phyloP scores from a whole-genome alignment of 2,888 invertebrate species.

The Diaperis boleti region DNA sequence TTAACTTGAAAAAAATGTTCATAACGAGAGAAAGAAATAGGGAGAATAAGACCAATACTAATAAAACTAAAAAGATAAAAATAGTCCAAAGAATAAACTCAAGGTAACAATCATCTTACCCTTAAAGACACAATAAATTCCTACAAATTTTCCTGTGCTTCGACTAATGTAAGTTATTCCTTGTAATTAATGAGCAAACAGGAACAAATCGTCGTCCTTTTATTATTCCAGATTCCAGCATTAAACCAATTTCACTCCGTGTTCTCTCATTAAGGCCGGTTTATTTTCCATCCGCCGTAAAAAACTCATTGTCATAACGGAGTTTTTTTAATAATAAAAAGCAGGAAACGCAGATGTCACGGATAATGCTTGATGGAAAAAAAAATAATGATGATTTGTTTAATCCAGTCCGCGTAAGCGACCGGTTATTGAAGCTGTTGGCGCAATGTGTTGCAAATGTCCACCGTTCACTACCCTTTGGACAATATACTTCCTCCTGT shows the following conservation, averaged over 20 bases:
- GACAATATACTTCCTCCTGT: conserved; percentile 18
- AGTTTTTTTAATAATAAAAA: conserved; percentile 27
- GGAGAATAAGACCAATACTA: too few relatives aligned
- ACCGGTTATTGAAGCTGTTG: not conserved
- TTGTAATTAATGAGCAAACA: conserved; percentile 1
- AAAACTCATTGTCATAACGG: conserved; percentile 17
- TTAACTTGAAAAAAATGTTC: too few relatives aligned
- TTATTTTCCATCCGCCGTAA: conserved; percentile 17
- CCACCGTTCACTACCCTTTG: conserved; percentile 29
- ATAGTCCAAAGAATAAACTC: too few relatives aligned
- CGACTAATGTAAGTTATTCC: not conserved
- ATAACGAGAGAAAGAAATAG: too few relatives aligned
- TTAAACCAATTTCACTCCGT: conserved; percentile 8
- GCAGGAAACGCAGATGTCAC: conserved; percentile 27
- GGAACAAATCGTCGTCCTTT: conserved; percentile 15
- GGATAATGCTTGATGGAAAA: conserved; percentile 2
- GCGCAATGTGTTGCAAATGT: conserved; percentile 37
- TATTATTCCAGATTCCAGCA: conserved; percentile 6
- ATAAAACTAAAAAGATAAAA: too few relatives aligned
- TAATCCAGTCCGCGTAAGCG: conserved; percentile 6
- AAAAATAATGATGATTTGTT: conserved; percentile 30
- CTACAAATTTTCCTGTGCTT: too few relatives aligned
- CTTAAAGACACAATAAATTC: too few relatives aligned
- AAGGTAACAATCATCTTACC: too few relatives aligned
- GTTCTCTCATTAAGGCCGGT: conserved; percentile 17